Evolutionary conservation across 1,140 invertebrate genomes (phyloP).

Genomic region (Nixonia krombeini): DNA sequence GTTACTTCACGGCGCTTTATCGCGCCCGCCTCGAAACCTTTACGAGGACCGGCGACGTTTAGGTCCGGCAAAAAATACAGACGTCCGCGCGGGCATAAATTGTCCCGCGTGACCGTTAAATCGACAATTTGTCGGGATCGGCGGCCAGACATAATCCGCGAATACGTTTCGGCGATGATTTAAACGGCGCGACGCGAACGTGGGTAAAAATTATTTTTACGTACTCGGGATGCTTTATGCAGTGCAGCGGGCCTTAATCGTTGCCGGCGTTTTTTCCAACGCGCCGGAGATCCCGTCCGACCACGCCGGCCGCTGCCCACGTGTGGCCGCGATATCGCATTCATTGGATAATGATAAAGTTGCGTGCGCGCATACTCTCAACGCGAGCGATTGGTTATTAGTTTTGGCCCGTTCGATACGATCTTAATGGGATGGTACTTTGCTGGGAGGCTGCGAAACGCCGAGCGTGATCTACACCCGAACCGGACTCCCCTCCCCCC

Average conservation of each 20-base stretch:
- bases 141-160: too few species aligned
- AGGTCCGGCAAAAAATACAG: slow-evolving; percentile 32
- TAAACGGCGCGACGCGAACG: too few species aligned
- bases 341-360: slow-evolving; percentile 65
- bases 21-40: slow-evolving; percentile 18
- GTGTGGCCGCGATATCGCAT: slow-evolving; percentile 53
- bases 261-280: slow-evolving; percentile 38
- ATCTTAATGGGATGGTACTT: slow-evolving; percentile 69
- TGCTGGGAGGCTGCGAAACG: slow-evolving; percentile 64
- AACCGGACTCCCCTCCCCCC: slow-evolving; percentile 43
- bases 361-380: slow-evolving; percentile 54
- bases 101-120: slow-evolving; percentile 26
- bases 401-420: slow-evolving; percentile 62
- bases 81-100: slow-evolving; percentile 25
- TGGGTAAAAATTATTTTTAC: too few species aligned
- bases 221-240: too few species aligned
- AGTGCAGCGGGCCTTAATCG: too few species aligned
- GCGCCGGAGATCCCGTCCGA: slow-evolving; percentile 39
- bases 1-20: slow-evolving; percentile 37
- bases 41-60: slow-evolving; percentile 35
- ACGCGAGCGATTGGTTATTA: slow-evolving; percentile 65
- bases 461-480: slow-evolving; percentile 58
- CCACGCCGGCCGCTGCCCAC: slow-evolving; percentile 35
- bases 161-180: too few species aligned
- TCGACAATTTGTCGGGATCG: slow-evolving; percentile 26